Evolutionary conservation across 2,113 vertebrate species (phyloP).

Genomic region (Hiodon tergisus): DNA sequence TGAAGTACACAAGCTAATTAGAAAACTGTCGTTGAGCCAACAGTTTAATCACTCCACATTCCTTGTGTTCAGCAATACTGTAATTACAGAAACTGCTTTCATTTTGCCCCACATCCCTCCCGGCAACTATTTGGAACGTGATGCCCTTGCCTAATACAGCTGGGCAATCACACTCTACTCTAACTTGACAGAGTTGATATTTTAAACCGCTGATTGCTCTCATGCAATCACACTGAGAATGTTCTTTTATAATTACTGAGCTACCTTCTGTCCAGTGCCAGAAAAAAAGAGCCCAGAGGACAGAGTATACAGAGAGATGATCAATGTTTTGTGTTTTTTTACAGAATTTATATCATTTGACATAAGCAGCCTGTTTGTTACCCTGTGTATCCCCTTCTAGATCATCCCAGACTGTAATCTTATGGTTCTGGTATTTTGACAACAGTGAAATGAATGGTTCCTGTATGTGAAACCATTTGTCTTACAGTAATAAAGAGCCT

Average conservation of each 20-base stretch:
- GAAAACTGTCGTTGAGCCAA: background rate
- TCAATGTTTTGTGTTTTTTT: slow-evolving; percentile 1
- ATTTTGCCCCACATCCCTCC: background rate
- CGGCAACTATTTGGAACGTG: slow-evolving; percentile 7
- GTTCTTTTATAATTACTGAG: background rate
- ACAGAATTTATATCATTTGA: background rate
- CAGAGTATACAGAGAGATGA: background rate
- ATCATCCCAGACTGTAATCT: background rate
- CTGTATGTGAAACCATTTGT: too few relatives aligned
- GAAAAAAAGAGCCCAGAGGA: background rate
- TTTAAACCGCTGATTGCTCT: background rate
- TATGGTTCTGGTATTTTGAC: too few relatives aligned
- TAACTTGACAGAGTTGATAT: background rate
- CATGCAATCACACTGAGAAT: background rate
- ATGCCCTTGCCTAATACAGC: background rate
- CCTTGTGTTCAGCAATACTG: background rate
- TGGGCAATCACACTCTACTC: background rate
- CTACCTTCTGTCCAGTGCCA: background rate
- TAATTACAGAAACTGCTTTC: slow-evolving; percentile 2
- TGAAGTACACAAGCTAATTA: slow-evolving; percentile 10
- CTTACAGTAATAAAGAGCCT: too few relatives aligned
- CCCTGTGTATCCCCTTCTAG: background rate
- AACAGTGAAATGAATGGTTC: too few relatives aligned
- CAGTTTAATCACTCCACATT: slow-evolving; percentile 8
- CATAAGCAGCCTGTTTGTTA: background rate